Base-by-base conservation (phyloP, 1,140 invertebrate species). In the Drosophila kepulauana region DNA sequence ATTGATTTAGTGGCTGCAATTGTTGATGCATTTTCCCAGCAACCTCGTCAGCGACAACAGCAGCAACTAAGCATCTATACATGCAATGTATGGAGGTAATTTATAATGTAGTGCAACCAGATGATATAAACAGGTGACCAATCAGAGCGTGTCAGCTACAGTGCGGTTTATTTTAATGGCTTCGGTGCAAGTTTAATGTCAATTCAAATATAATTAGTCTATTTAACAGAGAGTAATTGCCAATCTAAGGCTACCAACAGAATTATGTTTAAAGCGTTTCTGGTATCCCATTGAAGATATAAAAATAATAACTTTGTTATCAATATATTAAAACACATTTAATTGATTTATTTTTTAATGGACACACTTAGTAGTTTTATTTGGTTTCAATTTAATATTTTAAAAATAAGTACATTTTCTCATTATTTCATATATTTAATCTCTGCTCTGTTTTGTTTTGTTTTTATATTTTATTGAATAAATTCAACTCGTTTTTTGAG, bases 1-100 rank as follows among this genome's bases (percentile, higher is more conserved):
- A 88, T 88, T 89, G 84, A 88, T 89, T 88, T 88, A 88, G 80
- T 73, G 52, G 38, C 48, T 20, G 33, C 59, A 74, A 71, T 71
- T 64, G 51, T 72, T 70, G 45, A 66, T 54, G 43, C 0, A 45
- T 10, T 20, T 11, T 56, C 41, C 58, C 16, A 8, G 41, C 13
- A 28, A 25, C 33, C 6, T 45, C 20, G 48, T 16, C 46, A 33
- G 33, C 13, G 15, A 16, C 28, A 46, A 46, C 13, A 7, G 25
- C 28, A 46, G 38, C 68, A 62, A 66, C 58, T 66, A 68, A 62
- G 54, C 38, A 52, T 15, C 16, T 16, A 49, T 64, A 64, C 28
- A 45, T 5, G 3, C 16, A 28, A 51, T 49, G 16, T 35, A 25
- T 25, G 33, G 54, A 52, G 57, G 56, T 61, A 58, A 73, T 80